Evolutionary conservation across 2,113 vertebrate species (phyloP).

Genomic region (Drymodes brunneopygia): DNA sequence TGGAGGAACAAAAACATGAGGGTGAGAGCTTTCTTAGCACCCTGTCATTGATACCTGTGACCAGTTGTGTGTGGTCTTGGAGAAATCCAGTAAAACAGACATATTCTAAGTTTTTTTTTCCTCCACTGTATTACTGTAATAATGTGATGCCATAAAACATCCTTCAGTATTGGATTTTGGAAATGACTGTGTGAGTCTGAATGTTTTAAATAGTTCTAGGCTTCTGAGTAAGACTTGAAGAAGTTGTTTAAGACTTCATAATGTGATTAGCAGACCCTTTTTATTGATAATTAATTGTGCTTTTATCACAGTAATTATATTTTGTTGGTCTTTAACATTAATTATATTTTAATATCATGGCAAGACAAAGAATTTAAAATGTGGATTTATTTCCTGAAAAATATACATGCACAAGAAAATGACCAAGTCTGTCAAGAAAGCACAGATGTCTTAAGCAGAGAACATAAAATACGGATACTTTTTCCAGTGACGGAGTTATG

Average conservation of each 20-base stretch:
- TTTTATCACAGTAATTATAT: neutral
- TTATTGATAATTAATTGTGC: neutral
- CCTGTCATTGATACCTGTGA: neutral
- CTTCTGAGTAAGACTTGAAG: neutral
- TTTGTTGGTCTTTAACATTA: neutral
- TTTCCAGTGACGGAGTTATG: constrained; percentile 47
- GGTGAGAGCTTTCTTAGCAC: neutral
- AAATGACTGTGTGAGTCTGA: neutral
- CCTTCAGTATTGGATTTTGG: neutral
- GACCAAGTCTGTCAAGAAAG: neutral
- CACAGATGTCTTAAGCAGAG: neutral
- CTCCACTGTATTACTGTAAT: neutral
- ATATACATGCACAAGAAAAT: neutral
- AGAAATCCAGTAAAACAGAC: neutral
- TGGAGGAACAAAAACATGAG: neutral
- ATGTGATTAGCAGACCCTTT: neutral
- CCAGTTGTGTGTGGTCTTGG: neutral
- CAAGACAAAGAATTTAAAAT: neutral
- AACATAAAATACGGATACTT: neutral
- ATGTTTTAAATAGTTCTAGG: neutral
- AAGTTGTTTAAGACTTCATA: neutral
- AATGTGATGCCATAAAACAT: neutral
- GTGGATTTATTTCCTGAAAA: neutral
- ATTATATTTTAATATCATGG: neutral
- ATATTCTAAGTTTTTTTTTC: neutral